phyloP scores from a whole-genome alignment of 1,140 invertebrate species.

The Cepaea nemoralis region DNA sequence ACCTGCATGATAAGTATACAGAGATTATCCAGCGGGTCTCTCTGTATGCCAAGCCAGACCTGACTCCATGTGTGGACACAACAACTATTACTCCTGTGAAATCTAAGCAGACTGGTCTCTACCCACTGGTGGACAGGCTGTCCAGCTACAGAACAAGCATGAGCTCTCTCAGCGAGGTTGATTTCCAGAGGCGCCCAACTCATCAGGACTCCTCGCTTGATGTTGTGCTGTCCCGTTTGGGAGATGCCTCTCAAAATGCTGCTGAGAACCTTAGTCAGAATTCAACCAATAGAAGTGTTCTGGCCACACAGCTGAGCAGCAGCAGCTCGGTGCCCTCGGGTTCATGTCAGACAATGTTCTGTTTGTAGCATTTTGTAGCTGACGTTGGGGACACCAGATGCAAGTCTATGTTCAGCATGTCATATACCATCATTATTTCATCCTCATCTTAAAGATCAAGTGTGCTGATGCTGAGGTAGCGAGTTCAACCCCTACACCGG shows the following conservation, averaged over 20 bases:
- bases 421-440: too few relatives aligned
- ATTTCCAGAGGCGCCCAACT: conserved; percentile 11
- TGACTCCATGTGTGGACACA: conserved; percentile 50
- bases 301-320: conserved; percentile 12
- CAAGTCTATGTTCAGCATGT: too few relatives aligned
- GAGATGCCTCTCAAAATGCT: neutral
- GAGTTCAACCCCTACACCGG: too few relatives aligned
- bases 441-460: too few relatives aligned
- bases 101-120: neutral
- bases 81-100: neutral
- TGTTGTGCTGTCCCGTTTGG: conserved; percentile 43
- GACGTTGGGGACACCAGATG: too few relatives aligned
- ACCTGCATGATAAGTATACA: conserved; percentile 71
- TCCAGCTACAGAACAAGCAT: conserved; percentile 27
- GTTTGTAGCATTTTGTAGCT: conserved; percentile 55
- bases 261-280: neutral
- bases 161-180: conserved; percentile 41
- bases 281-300: neutral
- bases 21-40: conserved; percentile 69
- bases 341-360: conserved; percentile 56
- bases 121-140: neutral
- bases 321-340: conserved; percentile 44
- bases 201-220: conserved; percentile 43
- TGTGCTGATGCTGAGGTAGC: too few relatives aligned
- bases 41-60: conserved; percentile 53